These are phyloP conservation scores for Takifugu bimaculatus DNA, from an alignment of 2,113 vertebrate genomes.

Conservation along the genomic window DNA sequence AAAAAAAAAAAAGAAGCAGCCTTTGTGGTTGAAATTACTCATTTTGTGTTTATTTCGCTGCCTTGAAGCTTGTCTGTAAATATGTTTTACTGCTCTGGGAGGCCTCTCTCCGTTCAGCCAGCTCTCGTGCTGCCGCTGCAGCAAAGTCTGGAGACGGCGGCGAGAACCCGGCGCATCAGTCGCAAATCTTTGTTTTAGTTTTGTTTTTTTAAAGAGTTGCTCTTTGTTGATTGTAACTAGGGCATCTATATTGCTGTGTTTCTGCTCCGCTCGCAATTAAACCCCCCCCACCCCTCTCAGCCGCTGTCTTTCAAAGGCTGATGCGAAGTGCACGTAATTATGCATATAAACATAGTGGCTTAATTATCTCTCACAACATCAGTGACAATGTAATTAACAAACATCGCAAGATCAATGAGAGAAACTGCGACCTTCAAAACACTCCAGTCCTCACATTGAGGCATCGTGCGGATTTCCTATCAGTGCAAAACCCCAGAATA, in stretches of 20 bases:
- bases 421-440: constrained; percentile 99
- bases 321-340: constrained; percentile 97
- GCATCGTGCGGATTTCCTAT: constrained; percentile 73
- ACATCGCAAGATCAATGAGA: constrained; percentile 99
- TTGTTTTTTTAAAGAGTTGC: constrained; percentile 52
- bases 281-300: constrained; percentile 40
- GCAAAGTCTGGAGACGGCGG: constrained; percentile 62
- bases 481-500: constrained; percentile 69
- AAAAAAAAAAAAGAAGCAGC: constrained; percentile 19
- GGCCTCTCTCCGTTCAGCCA: constrained; percentile 53
- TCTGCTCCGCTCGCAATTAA: constrained; percentile 78
- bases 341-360: constrained; percentile 99
- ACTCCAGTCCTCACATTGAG: constrained; percentile 79
- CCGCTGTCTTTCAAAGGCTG: constrained; percentile 87
- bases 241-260: constrained; percentile 80
- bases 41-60: constrained; percentile 71
- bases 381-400: constrained; percentile 99
- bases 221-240: constrained; percentile 81
- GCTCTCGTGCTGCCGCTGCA: constrained; percentile 55
- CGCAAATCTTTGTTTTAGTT: constrained; percentile 65
- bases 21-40: constrained; percentile 76
- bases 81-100: constrained; percentile 60
- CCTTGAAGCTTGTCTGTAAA: constrained; percentile 61
- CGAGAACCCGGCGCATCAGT: constrained; percentile 63
- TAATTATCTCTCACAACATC: constrained; percentile 99